Base-by-base conservation (phyloP, 2,888 invertebrate genomes). In the Chrysotoxum bicinctum region DNA sequence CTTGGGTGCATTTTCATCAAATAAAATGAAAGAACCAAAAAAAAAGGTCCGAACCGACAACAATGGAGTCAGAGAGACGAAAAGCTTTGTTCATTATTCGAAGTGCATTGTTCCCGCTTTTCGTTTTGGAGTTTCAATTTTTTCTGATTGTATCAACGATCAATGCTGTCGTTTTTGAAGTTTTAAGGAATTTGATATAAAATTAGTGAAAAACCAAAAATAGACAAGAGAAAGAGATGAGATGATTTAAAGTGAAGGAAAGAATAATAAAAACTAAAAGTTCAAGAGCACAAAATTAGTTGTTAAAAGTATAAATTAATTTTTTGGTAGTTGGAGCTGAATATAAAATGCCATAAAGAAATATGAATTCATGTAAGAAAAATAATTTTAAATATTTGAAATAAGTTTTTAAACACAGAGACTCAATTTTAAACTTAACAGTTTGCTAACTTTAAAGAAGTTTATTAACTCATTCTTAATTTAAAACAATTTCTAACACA, bases 31-130 rank as follows among this genome's bases (percentile, higher is more conserved):
- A 0, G n/a, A 52, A 50, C 19, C 26, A 26, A 48, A 54, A 37
- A 35, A 32, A 58, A 54, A 74, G 32, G 19, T 43, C n/a, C 12
- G 1, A 9, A 43, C 60, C 16, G 32, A 16, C 30, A 19, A 19
- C 16, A 58, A 52, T 32, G 32, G 43, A 26, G 10, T 23, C 37
- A 37, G 16, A 40, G 16, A 40, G 16, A 40, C 16, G 26, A 54
- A 19, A 52, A 37, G 56, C 64, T 70, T 70, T 70, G 21, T 76
- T 76, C 70, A 81, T 76, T 81, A 81, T 30, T 26, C 35, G 32
- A 60, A 77, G 81, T 82, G 81, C 76, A 82, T 35, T 72, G 64
- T 21, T 37, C 35, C 21, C 21, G 56, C n/a, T 26, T 52, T 52
- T 50, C 37, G 10, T 23, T 54, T n/a, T 58, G 14, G 2, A 58